Conservation (phyloP, 2,113 vertebrate genomes). For the Nyctibius bracteatus region DNA sequence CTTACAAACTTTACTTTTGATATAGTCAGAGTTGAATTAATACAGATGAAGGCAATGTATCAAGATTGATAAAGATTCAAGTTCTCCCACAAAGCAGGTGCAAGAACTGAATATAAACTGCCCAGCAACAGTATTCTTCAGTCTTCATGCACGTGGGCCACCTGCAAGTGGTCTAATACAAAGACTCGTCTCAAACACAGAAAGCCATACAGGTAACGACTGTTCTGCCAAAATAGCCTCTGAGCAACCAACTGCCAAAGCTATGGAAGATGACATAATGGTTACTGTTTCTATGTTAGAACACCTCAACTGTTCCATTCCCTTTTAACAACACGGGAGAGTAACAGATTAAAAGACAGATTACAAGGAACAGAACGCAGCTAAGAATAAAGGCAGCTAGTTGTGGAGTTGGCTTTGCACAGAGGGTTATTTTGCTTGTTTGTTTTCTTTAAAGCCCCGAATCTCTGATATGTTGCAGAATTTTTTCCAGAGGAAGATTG, state of each 20-base stretch:
- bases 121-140: not conserved
- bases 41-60: not conserved
- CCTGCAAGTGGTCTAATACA: not conserved
- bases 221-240: not conserved
- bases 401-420: not conserved
- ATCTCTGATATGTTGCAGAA: not conserved
- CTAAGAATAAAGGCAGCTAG: not conserved
- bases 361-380: not conserved
- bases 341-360: not conserved
- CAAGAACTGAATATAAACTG: not conserved
- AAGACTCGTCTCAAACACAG: not conserved
- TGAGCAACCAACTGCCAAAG: not conserved
- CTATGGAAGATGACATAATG: not conserved
- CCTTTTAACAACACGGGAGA: not conserved
- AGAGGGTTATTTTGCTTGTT: not conserved
- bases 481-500: not conserved
- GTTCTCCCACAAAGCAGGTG: not conserved
- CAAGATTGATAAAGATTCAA: not conserved
- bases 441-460: not conserved
- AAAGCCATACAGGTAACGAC: not conserved
- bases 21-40: not conserved
- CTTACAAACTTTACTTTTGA: not conserved
- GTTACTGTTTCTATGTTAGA: not conserved
- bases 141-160: not conserved
- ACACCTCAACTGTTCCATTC: not conserved